Evolutionary conservation across 2,888 invertebrate genomes (phyloP), one percentile per base, ranked within the genome.

Genomic region (Epistrophe grossulariae): DNA sequence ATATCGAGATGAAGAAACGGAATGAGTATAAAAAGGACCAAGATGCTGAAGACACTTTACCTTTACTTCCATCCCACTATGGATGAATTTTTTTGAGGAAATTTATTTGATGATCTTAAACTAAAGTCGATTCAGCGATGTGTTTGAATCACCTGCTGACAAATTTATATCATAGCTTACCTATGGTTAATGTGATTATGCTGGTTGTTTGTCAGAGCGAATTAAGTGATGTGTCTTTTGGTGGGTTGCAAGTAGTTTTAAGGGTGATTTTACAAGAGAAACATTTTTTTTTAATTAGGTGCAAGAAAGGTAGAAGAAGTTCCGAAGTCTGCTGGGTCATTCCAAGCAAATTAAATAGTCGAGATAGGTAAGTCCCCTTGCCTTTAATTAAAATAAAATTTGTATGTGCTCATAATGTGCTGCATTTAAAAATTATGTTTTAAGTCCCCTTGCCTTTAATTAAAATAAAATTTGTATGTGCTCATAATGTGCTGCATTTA

Each of bases 111-210:
- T 60, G 68, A 31, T 64, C 45, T 66, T 64, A 38, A 57, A 57
- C 35, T 52, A 48, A 24, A 62, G 57, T 64, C 43, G 13, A 40
- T n/a, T 48, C 55, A 17, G 57, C 17, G 35, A 64, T 78, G 66
- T 35, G 66, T 35, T 28, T 15, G 64, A 48, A 64, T 77, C 76
- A 81, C 70, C 76, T 76, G 81, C 81, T 76, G 76, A 76, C 70
- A 79, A 52, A 55, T 60, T 31, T 19, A 19, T 6, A 31, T 4
- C 4, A 2, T n/a, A 7, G 10, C 31, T 31, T 45, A n/a, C 15
- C 50, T 28, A 52, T 28, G 8, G 24, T 55, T 24, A 50, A 48
- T 48, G 48, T 17, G 45, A 45, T 45, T 45, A 45, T 45, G 45
- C 2, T n/a, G 9, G 48, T 17, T 17, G 45, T 48, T 17, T 48